Base-by-base conservation (phyloP, 2,888 invertebrate genomes). In the Hybos culiciformis region DNA sequence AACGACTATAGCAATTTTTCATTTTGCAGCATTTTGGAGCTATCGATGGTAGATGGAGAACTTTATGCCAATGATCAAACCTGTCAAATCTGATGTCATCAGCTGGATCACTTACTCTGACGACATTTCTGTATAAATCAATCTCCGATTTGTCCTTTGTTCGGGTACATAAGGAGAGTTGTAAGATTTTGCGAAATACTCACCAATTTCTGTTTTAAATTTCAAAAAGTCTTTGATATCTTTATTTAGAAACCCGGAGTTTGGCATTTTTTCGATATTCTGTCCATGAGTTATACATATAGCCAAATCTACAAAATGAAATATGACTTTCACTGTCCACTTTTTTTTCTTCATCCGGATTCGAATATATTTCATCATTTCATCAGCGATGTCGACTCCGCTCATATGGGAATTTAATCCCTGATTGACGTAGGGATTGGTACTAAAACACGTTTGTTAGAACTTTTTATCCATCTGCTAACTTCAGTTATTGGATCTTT, bases 281-380 rank as follows among this genome's bases (percentile, higher is more conserved):
- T 23, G 37, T 46, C 45, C 46, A 46, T 14, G 21, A 39, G n/a
- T n/a, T n/a, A n/a, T n/a, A n/a, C n/a, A n/a, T 20, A 48, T 48
- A 11, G 39, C 41, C 26, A 46, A 17, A 38, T 45, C 45, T 14
- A 45, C 21, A 41, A 39, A 46, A 46, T 44, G 48, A 37, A 46
- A 46, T 29, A 42, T 46, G 17, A 41, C 37, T 19, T 46, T 46
- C 14, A 44, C 44, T 34, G 48, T 19, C 39, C 47, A 45, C 23
- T 47, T 45, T 36, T 21, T 47, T n/a, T 43, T 47, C 36, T 45
- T 45, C 29, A 38, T 46, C 14, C 39, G 38, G 5, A 33, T 41
- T 2, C 47, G 38, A 15, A 44, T 43, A 33, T 47, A 47, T 18
- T 45, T 43, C 19, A 45, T 32, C 43, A 45, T 45, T 44, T 47